phyloP scores from a whole-genome alignment of 2,888 invertebrate species.

The Caenorhabditis sp. region DNA sequence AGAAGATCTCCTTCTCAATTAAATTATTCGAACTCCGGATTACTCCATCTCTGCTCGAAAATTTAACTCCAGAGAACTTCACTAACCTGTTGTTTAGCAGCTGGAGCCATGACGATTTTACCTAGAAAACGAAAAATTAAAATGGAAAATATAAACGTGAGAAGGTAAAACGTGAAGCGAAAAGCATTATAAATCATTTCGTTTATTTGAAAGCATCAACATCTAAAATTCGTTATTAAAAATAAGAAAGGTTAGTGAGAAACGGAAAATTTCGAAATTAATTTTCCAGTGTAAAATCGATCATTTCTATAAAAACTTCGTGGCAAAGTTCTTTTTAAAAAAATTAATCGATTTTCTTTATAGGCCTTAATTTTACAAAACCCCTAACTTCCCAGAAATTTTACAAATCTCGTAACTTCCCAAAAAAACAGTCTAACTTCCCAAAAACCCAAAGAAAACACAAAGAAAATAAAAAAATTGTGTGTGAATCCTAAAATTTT shows the following conservation, averaged over 20 bases:
- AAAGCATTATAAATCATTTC: neutral
- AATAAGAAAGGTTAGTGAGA: neutral
- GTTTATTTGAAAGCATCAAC: neutral
- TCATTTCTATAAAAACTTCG: no score
- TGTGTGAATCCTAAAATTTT: neutral
- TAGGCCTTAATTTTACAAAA: no score
- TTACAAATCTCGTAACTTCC: no score
- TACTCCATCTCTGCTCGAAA: slow-evolving; percentile 58
- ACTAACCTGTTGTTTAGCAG: slow-evolving; percentile 57
- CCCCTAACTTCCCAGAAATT: no score
- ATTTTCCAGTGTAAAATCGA: no score
- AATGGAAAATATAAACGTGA: neutral
- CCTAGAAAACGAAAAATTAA: slow-evolving; percentile 15
- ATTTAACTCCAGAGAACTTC: slow-evolving; percentile 54
- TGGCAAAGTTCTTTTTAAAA: no score
- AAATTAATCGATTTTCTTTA: no score
- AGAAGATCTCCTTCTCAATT: slow-evolving; percentile 58
- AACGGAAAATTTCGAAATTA: no score
- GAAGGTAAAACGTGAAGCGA: neutral
- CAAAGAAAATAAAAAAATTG: neutral
- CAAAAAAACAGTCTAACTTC: neutral
- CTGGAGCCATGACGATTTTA: slow-evolving; percentile 47
- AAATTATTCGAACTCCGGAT: slow-evolving; percentile 62
- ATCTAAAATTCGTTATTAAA: no score
- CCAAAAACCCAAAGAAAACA: neutral